These are phyloP conservation scores for Setipinna tenuifilis DNA, from an alignment of 2,797 vertebrate species.

Conservation along the genomic window DNA sequence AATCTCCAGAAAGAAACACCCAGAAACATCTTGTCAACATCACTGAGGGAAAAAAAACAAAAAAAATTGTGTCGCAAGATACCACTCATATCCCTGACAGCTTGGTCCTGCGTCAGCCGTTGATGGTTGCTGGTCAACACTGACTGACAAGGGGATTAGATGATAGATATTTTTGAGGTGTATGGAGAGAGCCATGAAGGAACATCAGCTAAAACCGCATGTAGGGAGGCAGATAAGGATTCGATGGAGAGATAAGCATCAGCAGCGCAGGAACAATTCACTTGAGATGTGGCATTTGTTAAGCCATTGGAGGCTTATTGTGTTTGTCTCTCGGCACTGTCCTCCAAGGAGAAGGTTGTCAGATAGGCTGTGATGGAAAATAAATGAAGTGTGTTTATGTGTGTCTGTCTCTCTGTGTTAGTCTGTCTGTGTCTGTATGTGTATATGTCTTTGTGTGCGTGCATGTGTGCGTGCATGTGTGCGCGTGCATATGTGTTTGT, in stretches of 20 bases:
- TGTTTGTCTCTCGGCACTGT: neutral
- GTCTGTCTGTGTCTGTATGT: neutral
- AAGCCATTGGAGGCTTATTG: neutral
- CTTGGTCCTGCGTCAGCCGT: neutral
- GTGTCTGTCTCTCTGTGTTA: neutral
- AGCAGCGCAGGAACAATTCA: neutral
- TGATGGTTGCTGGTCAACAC: neutral
- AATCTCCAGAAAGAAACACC: neutral
- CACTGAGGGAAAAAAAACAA: no score
- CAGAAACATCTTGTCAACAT: no score
- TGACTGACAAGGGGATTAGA: neutral
- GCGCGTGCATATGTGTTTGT: no score
- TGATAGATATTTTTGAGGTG: neutral
- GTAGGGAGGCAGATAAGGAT: neutral
- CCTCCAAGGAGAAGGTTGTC: neutral
- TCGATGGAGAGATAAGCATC: neutral
- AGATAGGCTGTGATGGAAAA: neutral
- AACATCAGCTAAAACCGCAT: no score
- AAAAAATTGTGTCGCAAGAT: neutral
- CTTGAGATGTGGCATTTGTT: neutral
- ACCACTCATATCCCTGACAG: neutral
- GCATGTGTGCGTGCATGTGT: neutral
- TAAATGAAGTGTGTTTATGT: no score
- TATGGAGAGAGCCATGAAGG: no score
- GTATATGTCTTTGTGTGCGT: neutral